Evolutionary conservation across 2,888 invertebrate species (phyloP).

Genomic region (Ormyrus pomaceus): DNA sequence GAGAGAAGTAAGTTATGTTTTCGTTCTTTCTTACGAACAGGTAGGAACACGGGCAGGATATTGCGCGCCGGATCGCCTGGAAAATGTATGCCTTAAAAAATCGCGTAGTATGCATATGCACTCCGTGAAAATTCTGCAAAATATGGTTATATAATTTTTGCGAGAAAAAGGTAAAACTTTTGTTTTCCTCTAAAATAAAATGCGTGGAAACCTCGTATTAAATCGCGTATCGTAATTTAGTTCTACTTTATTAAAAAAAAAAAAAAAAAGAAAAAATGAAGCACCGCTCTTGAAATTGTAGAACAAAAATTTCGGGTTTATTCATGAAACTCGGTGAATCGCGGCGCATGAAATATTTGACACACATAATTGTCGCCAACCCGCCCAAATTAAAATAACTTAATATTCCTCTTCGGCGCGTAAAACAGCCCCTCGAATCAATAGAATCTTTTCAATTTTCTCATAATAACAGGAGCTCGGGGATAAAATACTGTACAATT

Average conservation of each 20-base stretch:
- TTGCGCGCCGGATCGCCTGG: slow-evolving; percentile 21
- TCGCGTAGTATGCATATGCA: background rate
- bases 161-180: background rate
- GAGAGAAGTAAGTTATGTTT: background rate
- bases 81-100: slow-evolving; percentile 33
- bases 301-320: too few species aligned
- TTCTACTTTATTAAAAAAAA: background rate
- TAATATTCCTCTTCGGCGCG: background rate
- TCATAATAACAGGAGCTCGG: slow-evolving; percentile 9
- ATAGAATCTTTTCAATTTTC: slow-evolving; percentile 5
- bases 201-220: too few species aligned
- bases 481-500: slow-evolving; percentile 43
- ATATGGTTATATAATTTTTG: slow-evolving; percentile 30
- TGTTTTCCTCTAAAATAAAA: too few species aligned
- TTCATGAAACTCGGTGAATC: too few species aligned
- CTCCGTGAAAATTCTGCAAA: background rate
- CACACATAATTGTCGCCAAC: too few species aligned
- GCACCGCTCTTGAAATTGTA: background rate
- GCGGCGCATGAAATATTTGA: too few species aligned
- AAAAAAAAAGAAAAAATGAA: background rate
- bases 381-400: too few species aligned
- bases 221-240: too few species aligned
- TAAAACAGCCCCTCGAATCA: background rate
- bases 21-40: slow-evolving; percentile 3
- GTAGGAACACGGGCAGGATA: slow-evolving; percentile 1